Evolutionary conservation across 2,113 vertebrate species (phyloP).

Genomic region (Bubo blakistoni): DNA sequence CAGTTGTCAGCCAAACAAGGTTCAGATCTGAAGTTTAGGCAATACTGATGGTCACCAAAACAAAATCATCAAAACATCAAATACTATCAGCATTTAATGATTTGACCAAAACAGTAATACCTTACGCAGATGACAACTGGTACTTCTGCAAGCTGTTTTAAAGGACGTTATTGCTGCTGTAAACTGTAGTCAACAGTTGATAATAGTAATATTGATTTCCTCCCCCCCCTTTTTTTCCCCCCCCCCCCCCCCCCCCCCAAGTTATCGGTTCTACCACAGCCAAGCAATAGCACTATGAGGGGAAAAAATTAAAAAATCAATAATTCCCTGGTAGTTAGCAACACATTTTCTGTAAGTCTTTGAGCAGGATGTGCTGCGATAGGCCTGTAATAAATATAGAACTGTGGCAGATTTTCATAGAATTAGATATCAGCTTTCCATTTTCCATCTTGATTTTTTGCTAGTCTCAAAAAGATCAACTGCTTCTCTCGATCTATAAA

Average conservation of each 20-base stretch:
- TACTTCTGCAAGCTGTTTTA: conserved; percentile 10
- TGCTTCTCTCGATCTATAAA: not conserved
- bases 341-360: conserved; percentile 48
- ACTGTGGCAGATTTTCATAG: conserved; percentile 25
- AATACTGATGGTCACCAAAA: not conserved
- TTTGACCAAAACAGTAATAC: not conserved
- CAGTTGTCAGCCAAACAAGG: not conserved
- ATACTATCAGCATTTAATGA: not conserved
- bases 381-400: conserved; percentile 42
- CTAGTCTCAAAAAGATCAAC: not conserved
- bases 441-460: not conserved
- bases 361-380: conserved; percentile 39
- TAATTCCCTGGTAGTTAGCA: conserved; percentile 49
- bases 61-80: not conserved
- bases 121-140: not conserved
- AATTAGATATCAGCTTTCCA: not conserved
- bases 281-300: conserved; percentile 9
- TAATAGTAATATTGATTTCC: conserved; percentile 62
- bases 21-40: not conserved
- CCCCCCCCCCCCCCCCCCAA: not conserved
- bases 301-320: conserved; percentile 24
- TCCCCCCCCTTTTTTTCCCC: too few species aligned
- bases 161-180: conserved; percentile 42
- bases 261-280: conserved; percentile 22
- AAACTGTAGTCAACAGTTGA: conserved; percentile 52